phyloP scores from a whole-genome alignment of 2,113 vertebrate species.

The Pelobates fuscus region DNA sequence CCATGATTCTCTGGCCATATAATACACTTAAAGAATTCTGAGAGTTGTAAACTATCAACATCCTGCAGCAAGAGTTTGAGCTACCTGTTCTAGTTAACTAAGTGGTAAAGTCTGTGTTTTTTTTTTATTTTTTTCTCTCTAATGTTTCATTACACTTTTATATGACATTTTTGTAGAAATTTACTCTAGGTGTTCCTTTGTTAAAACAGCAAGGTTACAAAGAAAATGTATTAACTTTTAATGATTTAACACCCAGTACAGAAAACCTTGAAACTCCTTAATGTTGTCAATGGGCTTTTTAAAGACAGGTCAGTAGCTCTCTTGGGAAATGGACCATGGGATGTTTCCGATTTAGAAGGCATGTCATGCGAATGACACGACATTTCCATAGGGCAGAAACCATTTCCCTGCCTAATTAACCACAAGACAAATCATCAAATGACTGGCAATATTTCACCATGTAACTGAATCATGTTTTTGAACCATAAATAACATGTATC shows the following conservation, averaged over 20 bases:
- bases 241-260: constrained; percentile 3
- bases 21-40: too few species aligned
- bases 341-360: constrained; percentile 27
- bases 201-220: too few species aligned
- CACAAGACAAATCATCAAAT: constrained; percentile 28
- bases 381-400: constrained; percentile 30
- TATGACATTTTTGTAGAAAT: too few species aligned
- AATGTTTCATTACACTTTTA: too few species aligned
- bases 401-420: constrained; percentile 44
- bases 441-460: constrained; percentile 15
- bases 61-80: too few species aligned
- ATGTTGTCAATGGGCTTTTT: constrained; percentile 34
- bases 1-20: too few species aligned
- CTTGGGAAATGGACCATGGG: constrained; percentile 44
- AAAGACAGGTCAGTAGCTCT: constrained; percentile 40
- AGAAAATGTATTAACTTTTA: too few species aligned
- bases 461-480: constrained; percentile 16
- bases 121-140: too few species aligned
- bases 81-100: too few species aligned
- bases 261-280: constrained; percentile 29
- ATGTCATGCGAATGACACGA: constrained; percentile 32
- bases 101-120: too few species aligned
- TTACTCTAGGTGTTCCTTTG: too few species aligned
- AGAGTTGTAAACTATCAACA: too few species aligned
- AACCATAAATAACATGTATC: constrained; percentile 34